Conservation (phyloP, 2,113 vertebrate species). For the Tyto alba region DNA sequence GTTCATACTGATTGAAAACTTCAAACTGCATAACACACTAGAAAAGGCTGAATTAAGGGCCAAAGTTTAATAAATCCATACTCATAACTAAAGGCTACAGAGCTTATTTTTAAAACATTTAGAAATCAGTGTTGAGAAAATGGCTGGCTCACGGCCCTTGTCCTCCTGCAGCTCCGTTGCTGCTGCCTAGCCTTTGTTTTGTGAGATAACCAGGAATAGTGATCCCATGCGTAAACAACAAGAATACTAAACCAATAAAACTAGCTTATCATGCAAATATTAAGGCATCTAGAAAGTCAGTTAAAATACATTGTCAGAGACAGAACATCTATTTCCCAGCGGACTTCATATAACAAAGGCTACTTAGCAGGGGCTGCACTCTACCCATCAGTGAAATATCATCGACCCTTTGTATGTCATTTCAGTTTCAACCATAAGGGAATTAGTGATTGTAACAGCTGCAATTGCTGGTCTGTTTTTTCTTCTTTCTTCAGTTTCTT, state of each 20-base stretch:
- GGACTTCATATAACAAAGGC: slow-evolving; percentile 92
- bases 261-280: slow-evolving; percentile 99
- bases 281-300: slow-evolving; percentile 99
- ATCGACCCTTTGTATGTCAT: slow-evolving; percentile 76
- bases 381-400: slow-evolving; percentile 84
- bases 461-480: slow-evolving; percentile 78
- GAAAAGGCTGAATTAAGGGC: slow-evolving; percentile 76
- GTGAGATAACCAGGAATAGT: slow-evolving; percentile 89
- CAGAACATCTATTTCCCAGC: slow-evolving; percentile 97
- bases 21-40: slow-evolving; percentile 76
- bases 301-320: slow-evolving; percentile 87
- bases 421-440: slow-evolving; percentile 74
- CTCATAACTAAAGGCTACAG: slow-evolving; percentile 78
- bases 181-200: slow-evolving; percentile 78
- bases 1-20: slow-evolving; percentile 71
- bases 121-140: slow-evolving; percentile 75
- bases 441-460: slow-evolving; percentile 84
- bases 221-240: slow-evolving; percentile 88
- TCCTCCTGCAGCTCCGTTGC: slow-evolving; percentile 70
- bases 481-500: slow-evolving; percentile 76
- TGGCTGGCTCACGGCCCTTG: slow-evolving; percentile 66
- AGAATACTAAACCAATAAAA: slow-evolving; percentile 88
- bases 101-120: slow-evolving; percentile 72
- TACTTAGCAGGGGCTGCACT: slow-evolving; percentile 83
- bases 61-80: slow-evolving; percentile 79